Evolutionary conservation across 1,140 invertebrate species (phyloP).

Genomic region (Chymomyza costata): DNA sequence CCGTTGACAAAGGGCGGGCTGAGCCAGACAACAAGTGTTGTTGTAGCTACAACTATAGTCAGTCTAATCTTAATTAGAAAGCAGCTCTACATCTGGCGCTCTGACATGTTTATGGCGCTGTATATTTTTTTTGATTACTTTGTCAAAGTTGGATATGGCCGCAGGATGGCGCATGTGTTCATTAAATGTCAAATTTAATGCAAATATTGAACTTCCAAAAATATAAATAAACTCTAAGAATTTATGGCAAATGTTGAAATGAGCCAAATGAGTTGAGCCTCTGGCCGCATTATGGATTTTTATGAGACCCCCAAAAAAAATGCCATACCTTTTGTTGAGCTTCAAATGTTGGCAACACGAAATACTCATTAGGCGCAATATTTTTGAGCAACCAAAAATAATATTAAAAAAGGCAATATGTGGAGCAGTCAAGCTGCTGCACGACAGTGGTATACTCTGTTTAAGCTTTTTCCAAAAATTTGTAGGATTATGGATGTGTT

Average conservation of each 20-base stretch:
- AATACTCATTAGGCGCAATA: constrained; percentile 60
- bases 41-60: not conserved
- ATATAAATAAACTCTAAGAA: constrained; percentile 65
- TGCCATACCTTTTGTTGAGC: constrained; percentile 52
- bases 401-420: too few species aligned
- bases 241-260: constrained; percentile 60
- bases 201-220: constrained; percentile 62
- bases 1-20: constrained; percentile 28
- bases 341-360: constrained; percentile 45
- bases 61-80: not conserved
- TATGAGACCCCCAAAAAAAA: constrained; percentile 41
- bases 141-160: constrained; percentile 53
- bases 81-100: not conserved
- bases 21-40: constrained; percentile 35
- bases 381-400: not conserved
- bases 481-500: too few species aligned
- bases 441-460: too few species aligned
- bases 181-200: constrained; percentile 43
- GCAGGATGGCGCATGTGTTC: constrained; percentile 31
- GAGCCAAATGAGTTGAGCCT: constrained; percentile 23
- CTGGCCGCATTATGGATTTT: constrained; percentile 56
- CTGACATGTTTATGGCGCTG: constrained; percentile 42
- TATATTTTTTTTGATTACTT: constrained; percentile 43
- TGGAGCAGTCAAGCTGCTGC: too few species aligned
- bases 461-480: too few species aligned